A percentile compares a stretch with the other conserved stretches of the same genome.
phyloP scores from a whole-genome alignment of 1,140 invertebrate genomes.

The Rhagoletis zephyria region DNA sequence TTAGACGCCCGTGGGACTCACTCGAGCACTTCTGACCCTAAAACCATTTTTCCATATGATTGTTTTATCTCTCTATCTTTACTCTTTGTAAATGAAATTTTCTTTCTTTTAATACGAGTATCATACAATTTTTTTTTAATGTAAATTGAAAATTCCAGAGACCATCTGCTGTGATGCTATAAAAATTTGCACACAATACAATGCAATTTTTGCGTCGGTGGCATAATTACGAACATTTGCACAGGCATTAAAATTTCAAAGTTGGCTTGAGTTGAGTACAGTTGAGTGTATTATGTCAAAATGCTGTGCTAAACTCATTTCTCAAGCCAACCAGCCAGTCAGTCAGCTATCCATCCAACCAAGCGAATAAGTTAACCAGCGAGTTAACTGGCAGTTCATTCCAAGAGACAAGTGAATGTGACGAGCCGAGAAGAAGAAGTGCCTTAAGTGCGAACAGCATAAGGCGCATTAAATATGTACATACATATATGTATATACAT shows the following conservation, averaged over 20 bases:
- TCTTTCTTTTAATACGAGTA: too few species aligned
- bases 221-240: neutral
- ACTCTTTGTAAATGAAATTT: too few species aligned
- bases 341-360: neutral
- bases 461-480: neutral
- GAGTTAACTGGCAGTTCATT: neutral
- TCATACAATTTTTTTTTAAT: too few species aligned
- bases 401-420: neutral
- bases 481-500: too few species aligned
- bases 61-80: too few species aligned
- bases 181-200: conserved; percentile 41
- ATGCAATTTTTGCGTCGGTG: neutral
- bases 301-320: conserved; percentile 3
- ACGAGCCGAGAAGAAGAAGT: neutral
- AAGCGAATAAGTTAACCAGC: neutral
- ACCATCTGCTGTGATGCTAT: conserved; percentile 3
- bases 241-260: neutral
- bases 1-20: too few species aligned
- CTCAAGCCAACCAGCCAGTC: conserved; percentile 8
- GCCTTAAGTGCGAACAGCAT: neutral
- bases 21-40: too few species aligned
- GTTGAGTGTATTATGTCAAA: conserved; percentile 21
- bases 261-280: neutral
- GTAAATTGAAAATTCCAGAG: too few species aligned
- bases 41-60: too few species aligned